These are phyloP conservation scores for Luffia ferchaultella DNA, from an alignment of 2,888 invertebrate genomes.

Conservation along the genomic window DNA sequence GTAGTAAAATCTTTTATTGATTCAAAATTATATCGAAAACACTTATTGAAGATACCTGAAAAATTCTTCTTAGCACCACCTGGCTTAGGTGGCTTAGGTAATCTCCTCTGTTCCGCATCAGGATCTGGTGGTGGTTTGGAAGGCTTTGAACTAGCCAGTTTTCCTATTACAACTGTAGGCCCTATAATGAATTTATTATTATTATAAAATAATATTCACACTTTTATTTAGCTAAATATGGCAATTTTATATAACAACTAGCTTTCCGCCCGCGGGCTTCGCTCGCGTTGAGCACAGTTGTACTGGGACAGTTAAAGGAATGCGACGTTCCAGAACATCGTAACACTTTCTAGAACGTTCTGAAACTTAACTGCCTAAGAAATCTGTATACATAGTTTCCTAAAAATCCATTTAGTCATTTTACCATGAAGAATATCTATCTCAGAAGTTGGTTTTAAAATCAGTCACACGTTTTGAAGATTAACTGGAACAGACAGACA, in stretches of 20 bases:
- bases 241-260: not conserved
- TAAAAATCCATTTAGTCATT: too few species aligned
- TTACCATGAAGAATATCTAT: too few species aligned
- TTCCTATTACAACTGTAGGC: conserved; percentile 49
- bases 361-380: too few species aligned
- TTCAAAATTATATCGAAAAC: too few species aligned
- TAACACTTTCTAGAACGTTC: too few species aligned
- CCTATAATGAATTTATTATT: conserved; percentile 21
- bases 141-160: conserved; percentile 35
- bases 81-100: conserved; percentile 48
- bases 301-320: too few species aligned
- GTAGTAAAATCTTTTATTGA: too few species aligned
- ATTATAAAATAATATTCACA: not conserved
- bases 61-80: conserved; percentile 27
- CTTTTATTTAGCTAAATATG: not conserved
- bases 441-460: too few species aligned
- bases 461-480: too few species aligned
- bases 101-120: conserved; percentile 28
- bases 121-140: conserved; percentile 26
- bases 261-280: not conserved
- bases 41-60: conserved; percentile 23
- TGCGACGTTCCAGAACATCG: too few species aligned
- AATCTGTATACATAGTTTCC: too few species aligned
- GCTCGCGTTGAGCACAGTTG: not conserved
- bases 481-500: too few species aligned